These are phyloP conservation scores for Peromyscus attwateri DNA, from an alignment of 2,797 vertebrate genomes.

Conservation along the genomic window DNA sequence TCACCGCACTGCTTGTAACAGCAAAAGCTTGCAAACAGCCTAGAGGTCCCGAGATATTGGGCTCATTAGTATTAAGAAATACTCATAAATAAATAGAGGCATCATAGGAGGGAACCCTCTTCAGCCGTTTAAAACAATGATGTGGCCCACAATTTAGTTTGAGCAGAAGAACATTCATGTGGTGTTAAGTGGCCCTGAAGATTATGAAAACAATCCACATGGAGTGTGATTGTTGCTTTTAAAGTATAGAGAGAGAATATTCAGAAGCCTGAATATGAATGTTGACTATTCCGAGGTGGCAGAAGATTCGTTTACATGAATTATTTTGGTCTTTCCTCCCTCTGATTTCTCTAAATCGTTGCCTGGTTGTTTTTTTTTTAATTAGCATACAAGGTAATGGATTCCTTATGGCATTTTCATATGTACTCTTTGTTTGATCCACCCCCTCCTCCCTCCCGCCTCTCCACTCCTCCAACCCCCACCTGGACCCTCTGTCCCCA, in stretches of 20 bases:
- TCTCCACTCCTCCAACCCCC: neutral
- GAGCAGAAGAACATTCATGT: neutral
- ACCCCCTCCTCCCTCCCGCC: too few species aligned
- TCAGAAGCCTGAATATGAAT: slow-evolving; percentile 2
- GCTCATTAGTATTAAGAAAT: slow-evolving; percentile 40
- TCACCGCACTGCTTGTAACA: slow-evolving; percentile 34
- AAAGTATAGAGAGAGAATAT: slow-evolving; percentile 4
- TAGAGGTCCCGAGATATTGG: neutral
- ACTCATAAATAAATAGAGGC: slow-evolving; percentile 36
- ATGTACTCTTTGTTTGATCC: neutral
- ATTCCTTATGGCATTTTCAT: neutral
- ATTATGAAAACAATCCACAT: neutral
- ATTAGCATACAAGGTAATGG: neutral
- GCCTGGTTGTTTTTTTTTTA: neutral
- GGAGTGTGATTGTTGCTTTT: neutral
- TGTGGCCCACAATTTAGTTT: neutral
- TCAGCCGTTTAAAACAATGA: slow-evolving; percentile 63
- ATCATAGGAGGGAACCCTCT: neutral
- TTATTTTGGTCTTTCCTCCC: slow-evolving; percentile 45
- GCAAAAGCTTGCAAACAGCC: slow-evolving; percentile 30
- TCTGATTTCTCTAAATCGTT: slow-evolving; percentile 46
- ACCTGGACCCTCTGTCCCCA: neutral
- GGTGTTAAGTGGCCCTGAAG: neutral
- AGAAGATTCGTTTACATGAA: slow-evolving; percentile 32
- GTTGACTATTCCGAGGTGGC: neutral